Conservation (phyloP, 2,888 invertebrate species). For the Halictus quadricinctus region DNA sequence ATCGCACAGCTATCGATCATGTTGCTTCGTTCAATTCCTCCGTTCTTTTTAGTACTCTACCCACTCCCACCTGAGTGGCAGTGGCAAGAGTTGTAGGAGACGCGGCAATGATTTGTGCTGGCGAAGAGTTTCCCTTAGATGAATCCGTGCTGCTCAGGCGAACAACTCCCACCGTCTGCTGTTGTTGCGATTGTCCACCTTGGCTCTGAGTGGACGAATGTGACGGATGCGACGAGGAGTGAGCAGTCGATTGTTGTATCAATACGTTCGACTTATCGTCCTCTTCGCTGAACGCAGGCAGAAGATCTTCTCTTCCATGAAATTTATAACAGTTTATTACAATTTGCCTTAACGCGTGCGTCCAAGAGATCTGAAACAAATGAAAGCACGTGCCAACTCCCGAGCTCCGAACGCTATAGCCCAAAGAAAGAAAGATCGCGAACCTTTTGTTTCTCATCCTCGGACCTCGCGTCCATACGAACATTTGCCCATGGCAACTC, state of each 20-base stretch:
- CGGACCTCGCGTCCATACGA: constrained; percentile 97
- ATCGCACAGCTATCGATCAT: constrained; percentile 24
- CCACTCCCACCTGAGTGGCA: constrained; percentile 82
- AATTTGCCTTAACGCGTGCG: constrained; percentile 97
- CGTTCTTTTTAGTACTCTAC: constrained; percentile 64
- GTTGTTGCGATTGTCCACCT: constrained; percentile 74
- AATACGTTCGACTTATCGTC: constrained; percentile 89
- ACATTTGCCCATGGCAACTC: constrained; percentile 99
- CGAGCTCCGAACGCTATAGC: background rate
- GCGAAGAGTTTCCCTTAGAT: constrained; percentile 82
- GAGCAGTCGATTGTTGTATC: constrained; percentile 83
- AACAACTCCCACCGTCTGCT: constrained; percentile 82
- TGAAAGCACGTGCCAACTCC: background rate
- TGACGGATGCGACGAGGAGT: constrained; percentile 76
- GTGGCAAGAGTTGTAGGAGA: constrained; percentile 81
- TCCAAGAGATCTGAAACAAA: constrained; percentile 97
- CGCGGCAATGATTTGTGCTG: constrained; percentile 81
- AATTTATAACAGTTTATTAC: constrained; percentile 99
- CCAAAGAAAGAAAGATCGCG: background rate
- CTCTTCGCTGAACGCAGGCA: constrained; percentile 97
- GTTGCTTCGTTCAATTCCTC: constrained; percentile 51
- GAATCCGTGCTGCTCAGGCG: constrained; percentile 80
- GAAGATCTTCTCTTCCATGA: constrained; percentile 96
- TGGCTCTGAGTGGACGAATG: constrained; percentile 75
- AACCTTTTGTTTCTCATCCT: constrained; percentile 98